phyloP scores from a whole-genome alignment of 2,113 vertebrate species.

The Notothenia coriiceps region DNA sequence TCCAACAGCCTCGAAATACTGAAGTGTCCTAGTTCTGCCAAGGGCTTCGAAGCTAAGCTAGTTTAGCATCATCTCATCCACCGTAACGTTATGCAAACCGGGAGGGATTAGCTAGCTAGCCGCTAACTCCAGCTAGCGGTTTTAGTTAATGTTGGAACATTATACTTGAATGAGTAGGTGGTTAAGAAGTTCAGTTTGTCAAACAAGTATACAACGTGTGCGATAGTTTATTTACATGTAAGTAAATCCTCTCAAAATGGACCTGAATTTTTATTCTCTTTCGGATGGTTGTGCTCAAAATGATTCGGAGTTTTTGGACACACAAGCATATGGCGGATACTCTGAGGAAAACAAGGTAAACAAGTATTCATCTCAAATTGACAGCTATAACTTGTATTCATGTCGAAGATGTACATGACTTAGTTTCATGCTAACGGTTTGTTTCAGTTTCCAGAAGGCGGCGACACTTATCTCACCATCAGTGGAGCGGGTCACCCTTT shows the following conservation, averaged over 20 bases:
- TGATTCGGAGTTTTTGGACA: slow-evolving; percentile 80
- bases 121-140: slow-evolving; percentile 39
- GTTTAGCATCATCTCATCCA: background rate
- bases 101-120: slow-evolving; percentile 42
- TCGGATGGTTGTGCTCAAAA: slow-evolving; percentile 77
- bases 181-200: background rate
- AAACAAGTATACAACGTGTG: background rate
- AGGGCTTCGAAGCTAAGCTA: background rate
- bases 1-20: background rate
- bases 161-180: background rate
- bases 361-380: background rate
- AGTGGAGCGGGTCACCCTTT: slow-evolving; percentile 89
- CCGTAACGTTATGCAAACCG: slow-evolving; percentile 21
- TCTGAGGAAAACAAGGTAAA: slow-evolving; percentile 75
- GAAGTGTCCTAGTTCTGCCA: fast-evolving
- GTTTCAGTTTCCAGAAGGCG: slow-evolving; percentile 89
- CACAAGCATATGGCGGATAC: slow-evolving; percentile 73
- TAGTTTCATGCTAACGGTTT: background rate
- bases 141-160: background rate
- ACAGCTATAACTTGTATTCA: background rate
- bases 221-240: background rate
- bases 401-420: background rate
- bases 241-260: slow-evolving; percentile 59
- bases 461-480: slow-evolving; percentile 90
- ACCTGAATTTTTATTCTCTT: slow-evolving; percentile 83